These are phyloP conservation scores for Cynopterus brachyotis DNA, from an alignment of 2,113 vertebrate species.

Conservation along the genomic window DNA sequence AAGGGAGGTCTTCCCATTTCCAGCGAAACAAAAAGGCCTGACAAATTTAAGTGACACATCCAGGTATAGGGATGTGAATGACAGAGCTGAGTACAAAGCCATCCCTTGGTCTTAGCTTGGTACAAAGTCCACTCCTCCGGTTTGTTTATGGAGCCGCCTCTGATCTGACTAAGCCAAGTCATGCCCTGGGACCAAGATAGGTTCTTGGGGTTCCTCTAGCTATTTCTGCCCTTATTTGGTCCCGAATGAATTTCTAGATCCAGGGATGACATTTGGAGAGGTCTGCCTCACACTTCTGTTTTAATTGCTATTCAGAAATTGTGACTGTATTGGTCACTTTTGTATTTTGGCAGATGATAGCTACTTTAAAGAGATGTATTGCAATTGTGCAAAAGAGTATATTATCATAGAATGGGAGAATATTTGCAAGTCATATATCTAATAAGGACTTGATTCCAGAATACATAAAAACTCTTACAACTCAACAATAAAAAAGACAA, in stretches of 20 bases:
- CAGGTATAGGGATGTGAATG: background rate
- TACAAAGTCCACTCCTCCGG: background rate
- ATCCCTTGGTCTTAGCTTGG: background rate
- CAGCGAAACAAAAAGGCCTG: background rate
- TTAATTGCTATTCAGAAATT: background rate
- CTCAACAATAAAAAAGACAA: background rate
- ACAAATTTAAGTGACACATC: background rate
- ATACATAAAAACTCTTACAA: slow-evolving; percentile 1
- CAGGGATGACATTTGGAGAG: background rate
- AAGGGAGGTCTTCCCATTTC: background rate
- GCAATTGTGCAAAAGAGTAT: background rate
- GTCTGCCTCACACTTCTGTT: background rate
- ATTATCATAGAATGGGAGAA: background rate
- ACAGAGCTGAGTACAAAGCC: background rate
- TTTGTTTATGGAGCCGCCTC: background rate
- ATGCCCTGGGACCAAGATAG: background rate
- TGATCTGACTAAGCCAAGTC: background rate
- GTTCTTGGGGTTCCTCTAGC: background rate
- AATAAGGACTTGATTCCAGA: background rate
- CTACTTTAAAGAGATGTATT: background rate
- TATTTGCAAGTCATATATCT: background rate
- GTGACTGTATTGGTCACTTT: background rate
- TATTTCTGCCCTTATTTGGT: background rate
- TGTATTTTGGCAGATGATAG: background rate
- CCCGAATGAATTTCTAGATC: background rate